phyloP scores from a whole-genome alignment of 2,113 vertebrate species.

The Callopanchax toddi region DNA sequence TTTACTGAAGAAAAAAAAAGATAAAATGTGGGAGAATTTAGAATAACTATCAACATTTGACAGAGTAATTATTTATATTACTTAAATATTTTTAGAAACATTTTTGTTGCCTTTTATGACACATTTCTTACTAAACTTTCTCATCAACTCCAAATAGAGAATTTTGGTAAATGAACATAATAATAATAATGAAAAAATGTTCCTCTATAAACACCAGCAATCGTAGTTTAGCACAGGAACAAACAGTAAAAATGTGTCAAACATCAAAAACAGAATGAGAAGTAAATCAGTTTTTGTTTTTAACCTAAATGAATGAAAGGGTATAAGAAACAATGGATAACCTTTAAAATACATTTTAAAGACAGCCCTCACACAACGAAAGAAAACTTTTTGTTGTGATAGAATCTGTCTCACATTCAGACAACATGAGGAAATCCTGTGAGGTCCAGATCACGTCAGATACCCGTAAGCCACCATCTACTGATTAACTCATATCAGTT shows the following conservation, averaged over 20 bases:
- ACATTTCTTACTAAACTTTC: too few species aligned
- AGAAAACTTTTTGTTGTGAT: constrained; percentile 47
- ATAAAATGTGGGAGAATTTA: background rate
- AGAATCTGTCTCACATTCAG: constrained; percentile 56
- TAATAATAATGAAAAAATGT: too few species aligned
- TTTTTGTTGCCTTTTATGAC: too few species aligned
- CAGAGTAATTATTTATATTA: too few species aligned
- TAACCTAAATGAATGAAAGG: background rate
- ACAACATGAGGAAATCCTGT: constrained; percentile 61
- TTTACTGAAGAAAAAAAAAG: background rate
- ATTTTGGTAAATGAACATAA: too few species aligned
- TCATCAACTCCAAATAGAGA: too few species aligned
- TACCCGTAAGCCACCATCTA: constrained; percentile 53
- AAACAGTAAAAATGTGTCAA: too few species aligned
- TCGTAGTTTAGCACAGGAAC: too few species aligned
- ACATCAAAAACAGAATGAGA: too few species aligned
- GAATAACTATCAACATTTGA: background rate
- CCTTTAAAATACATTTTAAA: background rate
- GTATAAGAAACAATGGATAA: constrained; percentile 1
- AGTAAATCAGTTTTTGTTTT: background rate
- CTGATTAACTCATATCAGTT: constrained; percentile 72
- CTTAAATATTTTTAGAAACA: too few species aligned
- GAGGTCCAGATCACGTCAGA: constrained; percentile 71
- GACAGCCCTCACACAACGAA: constrained; percentile 6
- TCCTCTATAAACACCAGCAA: too few species aligned